These are phyloP conservation scores for Acropora tenuis DNA, from an alignment of 64 coral and sea anemone genomes.

Conservation along the genomic window DNA sequence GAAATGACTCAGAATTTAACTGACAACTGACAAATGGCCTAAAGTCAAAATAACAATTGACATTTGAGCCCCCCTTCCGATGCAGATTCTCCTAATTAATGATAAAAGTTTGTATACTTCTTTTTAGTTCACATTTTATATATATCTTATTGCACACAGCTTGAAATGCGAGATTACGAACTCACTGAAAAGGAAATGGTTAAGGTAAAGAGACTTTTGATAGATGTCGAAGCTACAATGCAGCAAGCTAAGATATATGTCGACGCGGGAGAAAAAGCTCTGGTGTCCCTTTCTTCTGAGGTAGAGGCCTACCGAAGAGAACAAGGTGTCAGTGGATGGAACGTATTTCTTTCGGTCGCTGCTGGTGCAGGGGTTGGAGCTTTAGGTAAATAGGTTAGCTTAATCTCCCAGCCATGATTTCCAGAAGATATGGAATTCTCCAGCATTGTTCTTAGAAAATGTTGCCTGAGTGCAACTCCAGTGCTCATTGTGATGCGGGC, in stretches of 20 bases:
- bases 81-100: no score
- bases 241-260: neutral
- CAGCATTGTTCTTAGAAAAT: neutral
- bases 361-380: neutral
- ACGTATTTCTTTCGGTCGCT: neutral
- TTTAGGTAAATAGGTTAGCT: no score
- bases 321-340: neutral
- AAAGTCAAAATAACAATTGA: neutral
- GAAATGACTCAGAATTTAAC: no score
- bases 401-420: neutral
- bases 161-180: no score
- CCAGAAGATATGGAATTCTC: neutral
- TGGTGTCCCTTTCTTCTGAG: neutral
- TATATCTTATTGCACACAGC: no score
- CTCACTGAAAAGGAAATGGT: no score
- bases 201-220: no score
- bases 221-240: neutral
- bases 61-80: no score
- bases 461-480: neutral
- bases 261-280: neutral
- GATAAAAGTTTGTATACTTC: no score
- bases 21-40: no score
- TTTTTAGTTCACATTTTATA: no score
- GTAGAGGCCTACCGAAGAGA: neutral
- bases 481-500: neutral